These are phyloP conservation scores for Iguana delicatissima DNA, from an alignment of 2,797 vertebrate species.

Conservation along the genomic window DNA sequence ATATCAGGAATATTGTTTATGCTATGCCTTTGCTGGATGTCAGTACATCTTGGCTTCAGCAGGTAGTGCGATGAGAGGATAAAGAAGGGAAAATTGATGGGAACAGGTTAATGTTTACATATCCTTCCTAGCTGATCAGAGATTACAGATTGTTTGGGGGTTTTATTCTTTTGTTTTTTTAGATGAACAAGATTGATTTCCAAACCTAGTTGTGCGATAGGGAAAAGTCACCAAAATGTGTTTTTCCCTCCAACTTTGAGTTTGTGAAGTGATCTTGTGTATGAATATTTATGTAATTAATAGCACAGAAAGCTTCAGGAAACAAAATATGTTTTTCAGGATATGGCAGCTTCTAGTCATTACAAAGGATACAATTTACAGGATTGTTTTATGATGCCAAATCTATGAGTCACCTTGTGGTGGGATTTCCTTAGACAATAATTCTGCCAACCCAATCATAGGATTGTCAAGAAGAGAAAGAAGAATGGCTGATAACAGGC, in stretches of 20 bases:
- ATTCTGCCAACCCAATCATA: neutral
- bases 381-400: neutral
- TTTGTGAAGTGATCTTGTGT: neutral
- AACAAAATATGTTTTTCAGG: neutral
- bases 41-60: neutral
- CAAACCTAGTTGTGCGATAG: neutral
- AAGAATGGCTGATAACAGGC: neutral
- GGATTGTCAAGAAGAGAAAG: neutral
- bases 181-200: constrained; percentile 7
- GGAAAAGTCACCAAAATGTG: constrained; percentile 4
- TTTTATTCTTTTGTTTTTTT: constrained; percentile 6
- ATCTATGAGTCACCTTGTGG: neutral
- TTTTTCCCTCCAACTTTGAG: neutral
- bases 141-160: constrained; percentile 1
- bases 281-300: neutral
- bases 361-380: neutral
- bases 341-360: neutral
- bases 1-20: constrained; percentile 27
- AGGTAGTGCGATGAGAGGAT: fast-evolving
- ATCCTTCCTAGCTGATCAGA: neutral
- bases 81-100: constrained; percentile 18
- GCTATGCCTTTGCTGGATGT: constrained; percentile 19
- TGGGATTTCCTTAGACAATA: neutral
- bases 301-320: neutral
- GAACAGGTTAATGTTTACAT: neutral